Percentiles rank a stretch among this genome's conserved stretches.
Evolutionary conservation across 1,140 invertebrate species (phyloP).

Genomic region (Diachasma alloeum): DNA sequence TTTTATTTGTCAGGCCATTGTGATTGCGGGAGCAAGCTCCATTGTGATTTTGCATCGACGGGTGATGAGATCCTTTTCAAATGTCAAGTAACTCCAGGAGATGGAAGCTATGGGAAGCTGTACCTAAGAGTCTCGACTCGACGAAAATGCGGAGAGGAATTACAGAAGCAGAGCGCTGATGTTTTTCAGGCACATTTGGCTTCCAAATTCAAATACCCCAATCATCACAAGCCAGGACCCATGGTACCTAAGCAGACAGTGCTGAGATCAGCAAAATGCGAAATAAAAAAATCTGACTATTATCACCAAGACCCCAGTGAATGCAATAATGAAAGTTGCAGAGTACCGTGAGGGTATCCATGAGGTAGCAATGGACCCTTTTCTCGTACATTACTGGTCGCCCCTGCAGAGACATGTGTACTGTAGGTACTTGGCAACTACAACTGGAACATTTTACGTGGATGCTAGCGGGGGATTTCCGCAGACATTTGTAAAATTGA

Average conservation of each 20-base stretch:
- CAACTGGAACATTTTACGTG: background rate
- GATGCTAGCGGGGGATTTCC: background rate
- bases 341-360: background rate
- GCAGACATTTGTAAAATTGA: background rate
- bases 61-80: background rate
- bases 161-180: background rate
- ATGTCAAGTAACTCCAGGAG: background rate
- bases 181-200: background rate
- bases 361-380: background rate
- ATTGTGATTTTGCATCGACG: background rate
- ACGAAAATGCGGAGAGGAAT: background rate
- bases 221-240: background rate
- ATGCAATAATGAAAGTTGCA: background rate
- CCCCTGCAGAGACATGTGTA: background rate
- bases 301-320: background rate
- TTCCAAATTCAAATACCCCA: background rate
- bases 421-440: background rate
- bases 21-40: background rate
- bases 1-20: background rate
- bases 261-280: background rate
- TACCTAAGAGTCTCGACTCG: background rate
- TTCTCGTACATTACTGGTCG: background rate
- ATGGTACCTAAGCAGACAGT: background rate
- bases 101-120: background rate
- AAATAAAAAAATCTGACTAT: background rate